Evolutionary conservation across 2,797 vertebrate genomes (phyloP), one percentile per base, ranked within the genome.

Genomic region (Myotis daubentonii): DNA sequence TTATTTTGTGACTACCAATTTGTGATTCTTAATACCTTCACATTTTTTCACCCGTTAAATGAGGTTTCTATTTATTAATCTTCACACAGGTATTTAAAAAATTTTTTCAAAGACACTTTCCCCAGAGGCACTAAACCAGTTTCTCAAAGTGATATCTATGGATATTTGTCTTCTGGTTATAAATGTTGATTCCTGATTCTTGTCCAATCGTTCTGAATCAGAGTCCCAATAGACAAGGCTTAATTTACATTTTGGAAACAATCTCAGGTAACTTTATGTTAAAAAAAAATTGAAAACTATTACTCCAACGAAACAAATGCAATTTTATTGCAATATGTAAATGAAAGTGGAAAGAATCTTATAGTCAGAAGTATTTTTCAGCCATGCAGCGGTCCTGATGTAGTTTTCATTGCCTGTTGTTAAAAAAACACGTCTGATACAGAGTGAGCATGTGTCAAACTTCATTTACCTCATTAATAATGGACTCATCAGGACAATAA

Each of bases 401-500:
- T 49, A 72, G 41, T 80, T 89, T 51, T 84, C 20, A 57, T 25
- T 36, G 30, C 25, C 68, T 81, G 7, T 65, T 41, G 19, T 60
- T 81, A 55, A 66, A 79, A 55, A 68, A 23, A 16, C 1, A 38
- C 10, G 30, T 62, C 53, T 87, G 25, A 33, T 23, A 51, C 16
- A 65, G 33, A 25, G 49, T 49, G 9, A 60, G 13, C 17, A 44
- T 62, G 44, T 65, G 9, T 70, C 86, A 74, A 51, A 19, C 30
- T 93, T 80, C 28, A 57, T 75, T 92, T 76, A 55, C 17, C 17
- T 84, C 30, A n/a, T 53, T 88, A 72, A 70, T 90, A 57, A 88
- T 5, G 51, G 49, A 65, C 86, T 51, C 19, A n/a, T 6, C 22
- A 38, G n/a, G 17, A 83, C 74, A 38, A 53, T 6, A 88, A 60